These are phyloP conservation scores for Musca vetustissima DNA, from an alignment of 1,140 invertebrate genomes.

Conservation along the genomic window DNA sequence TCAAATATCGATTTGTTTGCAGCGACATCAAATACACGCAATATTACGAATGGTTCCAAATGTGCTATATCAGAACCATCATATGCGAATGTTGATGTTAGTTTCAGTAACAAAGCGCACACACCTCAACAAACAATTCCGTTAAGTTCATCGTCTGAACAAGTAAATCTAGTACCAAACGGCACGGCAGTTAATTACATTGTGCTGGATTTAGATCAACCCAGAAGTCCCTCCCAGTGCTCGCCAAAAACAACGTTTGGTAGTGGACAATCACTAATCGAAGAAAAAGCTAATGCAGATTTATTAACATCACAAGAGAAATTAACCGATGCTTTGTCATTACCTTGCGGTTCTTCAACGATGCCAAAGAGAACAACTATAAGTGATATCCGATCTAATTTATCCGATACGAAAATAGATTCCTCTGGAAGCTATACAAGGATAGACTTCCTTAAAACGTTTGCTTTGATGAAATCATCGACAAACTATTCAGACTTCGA, in stretches of 20 bases:
- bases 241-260: conserved; percentile 45
- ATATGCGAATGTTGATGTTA: conserved; percentile 44
- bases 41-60: too few species aligned
- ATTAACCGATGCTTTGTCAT: background rate
- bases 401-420: conserved; percentile 33
- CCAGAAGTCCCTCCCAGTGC: conserved; percentile 40
- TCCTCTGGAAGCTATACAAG: conserved; percentile 74
- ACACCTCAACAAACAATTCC: too few species aligned
- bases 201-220: conserved; percentile 51
- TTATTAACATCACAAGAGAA: too few species aligned
- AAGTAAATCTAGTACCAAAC: too few species aligned
- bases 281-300: background rate
- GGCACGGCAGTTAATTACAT: too few species aligned
- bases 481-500: conserved; percentile 59
- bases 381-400: conserved; percentile 10
- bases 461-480: conserved; percentile 73
- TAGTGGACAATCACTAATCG: conserved; percentile 49
- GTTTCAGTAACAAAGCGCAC: conserved; percentile 49
- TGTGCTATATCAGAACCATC: conserved; percentile 46
- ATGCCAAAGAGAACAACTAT: conserved; percentile 20
- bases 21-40: too few species aligned
- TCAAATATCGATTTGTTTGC: conserved; percentile 42
- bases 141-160: too few species aligned
- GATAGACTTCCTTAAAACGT: conserved; percentile 92
- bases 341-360: background rate